These are phyloP conservation scores for Ceyx melanurus DNA, from an alignment of 2,113 vertebrate genomes.

Conservation along the genomic window DNA sequence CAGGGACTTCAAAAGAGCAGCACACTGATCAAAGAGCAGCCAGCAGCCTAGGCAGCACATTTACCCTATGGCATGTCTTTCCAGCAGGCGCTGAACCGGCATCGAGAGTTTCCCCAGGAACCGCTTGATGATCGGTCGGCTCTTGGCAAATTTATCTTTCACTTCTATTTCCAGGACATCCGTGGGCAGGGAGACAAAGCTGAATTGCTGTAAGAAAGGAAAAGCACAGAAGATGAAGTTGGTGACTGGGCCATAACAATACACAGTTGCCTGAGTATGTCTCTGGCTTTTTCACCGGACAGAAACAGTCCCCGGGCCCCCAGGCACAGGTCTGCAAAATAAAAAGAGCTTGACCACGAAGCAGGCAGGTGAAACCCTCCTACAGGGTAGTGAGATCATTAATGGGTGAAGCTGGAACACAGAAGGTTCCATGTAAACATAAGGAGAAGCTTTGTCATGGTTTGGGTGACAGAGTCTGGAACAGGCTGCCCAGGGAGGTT, in stretches of 20 bases:
- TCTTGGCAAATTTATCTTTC: conserved; percentile 98
- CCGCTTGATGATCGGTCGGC: conserved; percentile 96
- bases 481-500: too few species aligned
- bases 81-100: conserved; percentile 94
- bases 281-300: background rate
- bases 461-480: too few species aligned
- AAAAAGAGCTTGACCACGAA: background rate
- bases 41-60: background rate
- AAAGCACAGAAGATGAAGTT: conserved; percentile 5
- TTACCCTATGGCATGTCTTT: conserved; percentile 98
- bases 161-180: conserved; percentile 98
- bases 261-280: background rate
- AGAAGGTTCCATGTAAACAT: too few species aligned
- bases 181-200: conserved; percentile 95
- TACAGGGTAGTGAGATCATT: background rate
- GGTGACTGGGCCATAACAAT: background rate
- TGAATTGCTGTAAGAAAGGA: conserved; percentile 84
- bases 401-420: too few species aligned
- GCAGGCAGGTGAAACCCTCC: background rate
- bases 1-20: background rate
- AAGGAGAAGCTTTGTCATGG: too few species aligned
- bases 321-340: background rate
- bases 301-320: background rate
- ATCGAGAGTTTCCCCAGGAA: conserved; percentile 96
- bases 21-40: background rate